Base-by-base conservation (phyloP, 1,140 invertebrate species). In the Dendroctonus ponderosae region DNA sequence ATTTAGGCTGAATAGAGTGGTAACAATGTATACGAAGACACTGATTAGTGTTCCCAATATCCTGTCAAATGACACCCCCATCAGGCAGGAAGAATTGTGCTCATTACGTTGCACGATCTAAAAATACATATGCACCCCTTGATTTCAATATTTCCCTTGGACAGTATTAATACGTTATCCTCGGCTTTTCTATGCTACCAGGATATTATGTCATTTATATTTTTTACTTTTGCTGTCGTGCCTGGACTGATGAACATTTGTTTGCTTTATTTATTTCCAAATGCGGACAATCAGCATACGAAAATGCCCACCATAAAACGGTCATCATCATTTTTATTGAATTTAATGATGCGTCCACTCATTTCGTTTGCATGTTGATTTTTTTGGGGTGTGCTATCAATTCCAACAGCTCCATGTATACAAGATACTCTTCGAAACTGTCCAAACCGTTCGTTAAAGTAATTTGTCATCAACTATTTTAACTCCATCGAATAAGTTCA, bases 81-180 rank as follows among this genome's bases (percentile, higher is more conserved):
- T 68, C 66, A 72, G 69, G 70, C 68, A 70, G 60, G 69, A 73
- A 76, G 71, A 74, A 76, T 75, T 71, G 71, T 68, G 46, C 74
- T 74, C 74, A 75, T 75, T 76, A 72, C 66, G 52, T 50, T 54
- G 54, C 52, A 49, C 70, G 68, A 66, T 70, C 70, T 71, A 76
- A 75, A 76, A 72, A 76, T 76, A 74, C 71, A 75, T 76, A 76
- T 76, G 75, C 73, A 76, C 74, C 74, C 74, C 71, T 72, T 76
- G 69, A 75, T 74, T 74, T 69, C 72, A 71, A 72, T 72, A 74
- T 75, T 73, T 71, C 71, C 68, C 66, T 70, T 67, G 72, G 73
- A 74, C 74, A 75, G 69, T 71, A 74, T 71, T 74, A 76, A 75
- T 76, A 76, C 67, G 70, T 74, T 74, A 72, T 71, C 57, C 70